phyloP scores from a whole-genome alignment of 2,888 invertebrate species.

The Caenorhabditis macrosperma region DNA sequence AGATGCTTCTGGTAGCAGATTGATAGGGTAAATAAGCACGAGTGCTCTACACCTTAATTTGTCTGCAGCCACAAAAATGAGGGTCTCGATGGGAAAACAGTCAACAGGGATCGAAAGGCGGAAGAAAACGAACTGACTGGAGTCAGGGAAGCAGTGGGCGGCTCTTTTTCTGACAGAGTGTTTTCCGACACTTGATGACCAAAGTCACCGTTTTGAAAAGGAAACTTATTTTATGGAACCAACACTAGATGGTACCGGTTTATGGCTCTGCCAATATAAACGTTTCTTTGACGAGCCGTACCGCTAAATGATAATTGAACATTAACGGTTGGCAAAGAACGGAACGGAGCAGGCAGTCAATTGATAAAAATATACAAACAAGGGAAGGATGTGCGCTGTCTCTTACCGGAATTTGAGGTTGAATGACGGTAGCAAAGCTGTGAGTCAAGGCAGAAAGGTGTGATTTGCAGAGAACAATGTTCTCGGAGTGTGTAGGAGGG shows the following conservation, averaged over 20 bases:
- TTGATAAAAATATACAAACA: background rate
- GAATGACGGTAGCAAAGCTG: background rate
- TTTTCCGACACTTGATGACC: background rate
- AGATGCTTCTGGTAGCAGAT: too few relatives aligned
- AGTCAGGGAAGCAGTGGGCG: background rate
- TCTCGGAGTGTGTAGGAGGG: conserved; percentile 16
- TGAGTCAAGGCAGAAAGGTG: conserved; percentile 24
- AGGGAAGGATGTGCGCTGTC: conserved; percentile 3
- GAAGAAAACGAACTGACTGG: background rate
- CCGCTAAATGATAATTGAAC: conserved; percentile 40
- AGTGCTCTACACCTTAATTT: too few relatives aligned
- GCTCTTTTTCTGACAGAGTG: conserved; percentile 1
- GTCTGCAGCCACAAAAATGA: too few relatives aligned
- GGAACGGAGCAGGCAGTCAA: background rate
- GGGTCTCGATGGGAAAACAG: too few relatives aligned
- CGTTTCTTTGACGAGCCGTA: conserved; percentile 13
- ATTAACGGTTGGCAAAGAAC: conserved; percentile 18
- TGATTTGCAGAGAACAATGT: conserved; percentile 32
- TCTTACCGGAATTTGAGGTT: conserved; percentile 1
- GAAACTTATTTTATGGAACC: conserved; percentile 8
- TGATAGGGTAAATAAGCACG: too few relatives aligned
- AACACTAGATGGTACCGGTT: conserved; percentile 5
- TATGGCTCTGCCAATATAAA: conserved; percentile 36
- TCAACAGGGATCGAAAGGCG: too few relatives aligned
- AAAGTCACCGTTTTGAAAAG: background rate